phyloP scores from a whole-genome alignment of 92 coral and sea anemone species.

The Actinernus sp. region DNA sequence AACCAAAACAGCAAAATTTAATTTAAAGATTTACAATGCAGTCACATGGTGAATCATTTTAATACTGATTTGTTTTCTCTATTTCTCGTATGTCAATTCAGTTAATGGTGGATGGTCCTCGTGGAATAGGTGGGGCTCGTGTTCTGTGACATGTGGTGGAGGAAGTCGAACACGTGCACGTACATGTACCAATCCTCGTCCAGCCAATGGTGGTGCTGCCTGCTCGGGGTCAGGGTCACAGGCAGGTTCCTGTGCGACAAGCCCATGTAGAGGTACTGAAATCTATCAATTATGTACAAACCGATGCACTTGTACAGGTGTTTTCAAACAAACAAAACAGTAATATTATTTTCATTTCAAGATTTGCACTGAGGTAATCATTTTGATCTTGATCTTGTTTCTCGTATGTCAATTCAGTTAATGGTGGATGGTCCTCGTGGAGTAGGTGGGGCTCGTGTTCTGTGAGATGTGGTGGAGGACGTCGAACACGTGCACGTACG shows the following conservation, averaged over 20 bases:
- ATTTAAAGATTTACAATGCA: too few relatives aligned
- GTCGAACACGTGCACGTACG: constrained; percentile 22
- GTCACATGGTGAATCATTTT: too few relatives aligned
- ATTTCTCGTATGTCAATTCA: background rate
- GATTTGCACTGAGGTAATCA: too few relatives aligned
- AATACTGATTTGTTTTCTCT: background rate
- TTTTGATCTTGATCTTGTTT: too few relatives aligned
- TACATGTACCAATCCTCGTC: constrained; percentile 30
- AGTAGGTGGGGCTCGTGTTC: constrained; percentile 3
- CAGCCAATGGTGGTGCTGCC: constrained; percentile 13
- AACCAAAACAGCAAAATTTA: too few relatives aligned
- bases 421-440: constrained; percentile 23
- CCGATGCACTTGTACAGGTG: too few relatives aligned
- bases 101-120: constrained; percentile 44
- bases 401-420: background rate
- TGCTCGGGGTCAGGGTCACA: constrained; percentile 9
- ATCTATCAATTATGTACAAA: too few relatives aligned
- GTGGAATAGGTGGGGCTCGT: constrained; percentile 30
- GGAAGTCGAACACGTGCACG: constrained; percentile 37
- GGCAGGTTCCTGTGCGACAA: constrained; percentile 3
- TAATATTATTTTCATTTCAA: too few relatives aligned
- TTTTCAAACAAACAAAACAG: too few relatives aligned
- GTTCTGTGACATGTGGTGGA: constrained; percentile 23
- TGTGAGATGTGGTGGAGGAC: constrained; percentile 19
- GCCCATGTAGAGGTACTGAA: constrained; percentile 9